Evolutionary conservation across 2,888 invertebrate genomes (phyloP), one percentile per base, ranked within the genome.

Genomic region (Chydorus sphaericus): DNA sequence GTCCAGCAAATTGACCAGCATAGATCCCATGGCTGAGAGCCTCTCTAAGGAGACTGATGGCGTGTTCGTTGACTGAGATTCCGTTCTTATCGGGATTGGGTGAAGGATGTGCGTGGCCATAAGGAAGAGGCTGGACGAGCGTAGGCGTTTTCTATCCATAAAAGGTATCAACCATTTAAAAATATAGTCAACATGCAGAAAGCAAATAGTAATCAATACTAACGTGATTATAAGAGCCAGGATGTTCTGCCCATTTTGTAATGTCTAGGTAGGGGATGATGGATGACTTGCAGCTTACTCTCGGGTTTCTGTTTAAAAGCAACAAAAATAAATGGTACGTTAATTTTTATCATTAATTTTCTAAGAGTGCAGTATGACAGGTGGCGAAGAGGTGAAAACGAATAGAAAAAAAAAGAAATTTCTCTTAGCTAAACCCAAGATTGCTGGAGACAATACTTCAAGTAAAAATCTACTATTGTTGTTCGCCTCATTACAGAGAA

Each of bases 201-300:
- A 33, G n/a, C 36, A n/a, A n/a, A n/a, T n/a, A n/a, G n/a, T n/a
- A n/a, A n/a, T n/a, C n/a, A n/a, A n/a, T n/a, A 11, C 39, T 20
- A 36, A 52, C 52, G 14, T 33, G 36, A 4, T 29, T 7, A 14
- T 52, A 18, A 4, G 31, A 16, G 18, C 31, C 33, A 18, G 2
- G 52, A 20, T 28, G 23, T 4, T 91, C 91, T 18, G 88, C 87
- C 91, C 91, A 92, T 71, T 90, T 90, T 62, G 80, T 80, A 64
- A 91, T 78, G 71, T 92, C 91, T 65, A 92, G 85, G 58, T 82
- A 77, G 14, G 92, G 90, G 59, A 92, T 77, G 52, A 91, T 77
- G 61, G 89, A 89, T 65, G 88, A 88, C 70, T 83, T 80, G 71
- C 92, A 92, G 8, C 91, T 88, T 61, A 91, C 90, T 64, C 91